Conservation (phyloP, 2,113 vertebrate species). For the Murina feae region DNA sequence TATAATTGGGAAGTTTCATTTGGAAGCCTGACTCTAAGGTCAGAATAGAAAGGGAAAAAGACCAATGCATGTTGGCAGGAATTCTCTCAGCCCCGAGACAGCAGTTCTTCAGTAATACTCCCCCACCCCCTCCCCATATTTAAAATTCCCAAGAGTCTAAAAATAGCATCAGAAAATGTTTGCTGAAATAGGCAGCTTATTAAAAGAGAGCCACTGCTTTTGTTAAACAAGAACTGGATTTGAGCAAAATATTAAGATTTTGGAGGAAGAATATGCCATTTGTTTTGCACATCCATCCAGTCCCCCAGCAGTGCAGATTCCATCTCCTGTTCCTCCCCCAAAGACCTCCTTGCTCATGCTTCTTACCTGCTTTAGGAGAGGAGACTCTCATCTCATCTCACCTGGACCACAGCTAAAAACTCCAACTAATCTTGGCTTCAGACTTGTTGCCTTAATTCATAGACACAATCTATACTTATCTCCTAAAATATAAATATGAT, state of each 20-base stretch:
- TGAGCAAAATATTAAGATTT: background rate
- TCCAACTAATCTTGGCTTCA: background rate
- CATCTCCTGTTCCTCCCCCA: background rate
- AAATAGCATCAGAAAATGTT: background rate
- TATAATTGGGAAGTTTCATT: background rate
- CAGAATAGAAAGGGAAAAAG: background rate
- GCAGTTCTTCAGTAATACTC: background rate
- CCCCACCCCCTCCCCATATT: background rate
- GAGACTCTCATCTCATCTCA: background rate
- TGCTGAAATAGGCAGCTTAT: background rate
- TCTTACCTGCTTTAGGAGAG: background rate
- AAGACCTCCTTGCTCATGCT: background rate
- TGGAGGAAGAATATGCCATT: background rate
- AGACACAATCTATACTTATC: background rate
- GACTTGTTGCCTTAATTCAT: background rate
- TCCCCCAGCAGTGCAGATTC: background rate
- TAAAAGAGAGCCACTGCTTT: background rate
- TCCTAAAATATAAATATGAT: background rate
- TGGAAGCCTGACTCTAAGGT: background rate
- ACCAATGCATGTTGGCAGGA: background rate
- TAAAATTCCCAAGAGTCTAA: background rate
- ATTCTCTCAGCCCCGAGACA: background rate
- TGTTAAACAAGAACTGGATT: background rate
- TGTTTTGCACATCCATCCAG: background rate
- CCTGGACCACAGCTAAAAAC: background rate